These are phyloP conservation scores for Druceiella hillmani DNA, from an alignment of 2,888 invertebrate genomes.

Conservation along the genomic window DNA sequence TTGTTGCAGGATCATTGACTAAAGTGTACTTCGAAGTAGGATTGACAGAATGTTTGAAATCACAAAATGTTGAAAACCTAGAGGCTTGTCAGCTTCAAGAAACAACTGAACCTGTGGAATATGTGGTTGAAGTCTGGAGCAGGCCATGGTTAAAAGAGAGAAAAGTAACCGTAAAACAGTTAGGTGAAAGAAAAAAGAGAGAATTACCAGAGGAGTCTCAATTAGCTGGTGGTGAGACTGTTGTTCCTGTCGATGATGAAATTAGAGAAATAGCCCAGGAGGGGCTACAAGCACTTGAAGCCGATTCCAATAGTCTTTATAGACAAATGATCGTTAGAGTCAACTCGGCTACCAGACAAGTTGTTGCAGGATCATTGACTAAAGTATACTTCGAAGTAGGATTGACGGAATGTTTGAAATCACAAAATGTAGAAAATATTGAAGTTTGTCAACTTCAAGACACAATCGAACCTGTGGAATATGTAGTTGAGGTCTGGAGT, in stretches of 20 bases:
- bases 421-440: conserved; percentile 22
- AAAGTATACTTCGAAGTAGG: conserved; percentile 37
- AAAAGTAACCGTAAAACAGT: conserved; percentile 32
- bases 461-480: conserved; percentile 22
- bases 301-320: neutral
- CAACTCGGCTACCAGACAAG: conserved; percentile 32
- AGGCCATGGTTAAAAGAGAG: conserved; percentile 52
- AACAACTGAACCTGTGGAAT: conserved; percentile 22
- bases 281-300: no score
- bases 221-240: conserved; percentile 12
- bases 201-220: no score
- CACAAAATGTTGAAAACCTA: conserved; percentile 22
- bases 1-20: conserved; percentile 38
- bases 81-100: conserved; percentile 31
- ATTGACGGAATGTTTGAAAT: conserved; percentile 34
- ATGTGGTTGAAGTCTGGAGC: conserved; percentile 46
- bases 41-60: conserved; percentile 34
- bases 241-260: neutral
- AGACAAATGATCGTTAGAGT: conserved; percentile 29
- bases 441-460: conserved; percentile 31
- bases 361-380: conserved; percentile 38
- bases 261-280: neutral
- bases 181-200: no score
- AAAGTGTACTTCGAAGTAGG: conserved; percentile 37
- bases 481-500: conserved; percentile 46